Evolutionary conservation across 2,797 vertebrate species (phyloP).

Genomic region (Leptoclinus maculatus): DNA sequence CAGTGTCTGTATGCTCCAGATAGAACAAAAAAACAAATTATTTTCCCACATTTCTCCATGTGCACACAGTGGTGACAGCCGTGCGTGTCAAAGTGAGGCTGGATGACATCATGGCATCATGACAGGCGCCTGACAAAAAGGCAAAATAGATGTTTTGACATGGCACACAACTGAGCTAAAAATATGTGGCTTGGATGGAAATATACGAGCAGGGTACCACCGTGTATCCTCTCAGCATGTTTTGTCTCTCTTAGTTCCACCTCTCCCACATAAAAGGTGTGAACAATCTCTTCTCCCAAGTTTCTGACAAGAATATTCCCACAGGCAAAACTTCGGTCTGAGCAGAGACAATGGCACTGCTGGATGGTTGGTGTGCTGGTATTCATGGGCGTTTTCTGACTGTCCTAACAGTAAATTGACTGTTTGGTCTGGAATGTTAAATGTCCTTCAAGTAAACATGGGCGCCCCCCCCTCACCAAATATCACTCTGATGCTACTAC

Average conservation of each 20-base stretch:
- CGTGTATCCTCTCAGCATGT: constrained; percentile 31
- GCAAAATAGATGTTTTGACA: constrained; percentile 70
- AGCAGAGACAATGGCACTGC: constrained; percentile 19
- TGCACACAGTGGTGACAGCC: constrained; percentile 49
- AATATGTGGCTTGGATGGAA: constrained; percentile 51
- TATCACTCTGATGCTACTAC: constrained; percentile 15
- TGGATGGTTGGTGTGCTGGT: constrained; percentile 13
- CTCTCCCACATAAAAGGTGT: constrained; percentile 43
- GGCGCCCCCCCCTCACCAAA: constrained; percentile 30
- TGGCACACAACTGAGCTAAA: constrained; percentile 55
- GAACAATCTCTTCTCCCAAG: constrained; percentile 36
- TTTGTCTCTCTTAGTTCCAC: constrained; percentile 48
- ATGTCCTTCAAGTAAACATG: constrained; percentile 30
- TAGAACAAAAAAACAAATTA: constrained; percentile 50
- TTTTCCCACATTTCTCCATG: constrained; percentile 50
- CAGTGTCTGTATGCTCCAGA: constrained; percentile 15
- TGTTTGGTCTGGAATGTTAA: constrained; percentile 8
- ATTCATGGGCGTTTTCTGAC: constrained; percentile 30
- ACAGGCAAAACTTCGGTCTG: constrained; percentile 20
- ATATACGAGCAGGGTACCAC: constrained; percentile 31
- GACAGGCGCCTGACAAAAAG: constrained; percentile 60
- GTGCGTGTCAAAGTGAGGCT: constrained; percentile 38
- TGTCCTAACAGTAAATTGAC: constrained; percentile 17
- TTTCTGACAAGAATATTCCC: constrained; percentile 25
- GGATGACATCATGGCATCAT: constrained; percentile 57